These are phyloP conservation scores for Acromyrmex charruanus DNA, from an alignment of 1,140 invertebrate genomes.

Conservation along the genomic window DNA sequence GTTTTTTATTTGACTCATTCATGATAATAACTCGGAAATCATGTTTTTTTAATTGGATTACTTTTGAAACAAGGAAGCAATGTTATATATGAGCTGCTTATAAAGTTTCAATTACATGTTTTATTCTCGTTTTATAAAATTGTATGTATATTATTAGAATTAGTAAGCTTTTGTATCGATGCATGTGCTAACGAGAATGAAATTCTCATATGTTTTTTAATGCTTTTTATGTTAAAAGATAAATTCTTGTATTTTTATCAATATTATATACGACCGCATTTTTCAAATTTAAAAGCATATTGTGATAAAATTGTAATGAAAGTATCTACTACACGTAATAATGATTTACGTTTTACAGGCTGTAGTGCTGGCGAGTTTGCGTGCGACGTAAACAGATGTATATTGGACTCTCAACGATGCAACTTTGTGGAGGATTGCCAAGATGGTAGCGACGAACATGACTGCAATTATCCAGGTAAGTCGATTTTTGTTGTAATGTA, in stretches of 20 bases:
- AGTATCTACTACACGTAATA: not conserved
- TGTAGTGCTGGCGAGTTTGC: slow-evolving; percentile 83
- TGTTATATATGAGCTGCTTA: not conserved
- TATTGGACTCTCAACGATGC: slow-evolving; percentile 85
- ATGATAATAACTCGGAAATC: too few species aligned
- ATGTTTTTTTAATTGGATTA: too few species aligned
- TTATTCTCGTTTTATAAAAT: not conserved
- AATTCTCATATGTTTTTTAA: slow-evolving; percentile 11
- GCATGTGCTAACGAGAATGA: slow-evolving; percentile 35
- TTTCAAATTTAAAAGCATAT: not conserved
- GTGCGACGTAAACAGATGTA: slow-evolving; percentile 84
- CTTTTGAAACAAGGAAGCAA: too few species aligned
- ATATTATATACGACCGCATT: not conserved
- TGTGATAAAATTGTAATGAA: not conserved
- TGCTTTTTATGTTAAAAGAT: slow-evolving; percentile 2
- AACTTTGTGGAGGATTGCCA: slow-evolving; percentile 88
- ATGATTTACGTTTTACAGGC: slow-evolving; percentile 74
- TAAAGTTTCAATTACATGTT: not conserved
- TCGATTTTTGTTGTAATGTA: not conserved
- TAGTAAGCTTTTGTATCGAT: slow-evolving; percentile 2
- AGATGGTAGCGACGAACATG: slow-evolving; percentile 88
- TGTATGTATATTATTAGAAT: slow-evolving; percentile 20
- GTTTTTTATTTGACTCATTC: too few species aligned
- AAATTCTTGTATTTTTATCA: not conserved
- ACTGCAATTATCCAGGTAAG: slow-evolving; percentile 87